Base-by-base conservation (phyloP, 2,113 vertebrate genomes). In the Cygnus buccinator region DNA sequence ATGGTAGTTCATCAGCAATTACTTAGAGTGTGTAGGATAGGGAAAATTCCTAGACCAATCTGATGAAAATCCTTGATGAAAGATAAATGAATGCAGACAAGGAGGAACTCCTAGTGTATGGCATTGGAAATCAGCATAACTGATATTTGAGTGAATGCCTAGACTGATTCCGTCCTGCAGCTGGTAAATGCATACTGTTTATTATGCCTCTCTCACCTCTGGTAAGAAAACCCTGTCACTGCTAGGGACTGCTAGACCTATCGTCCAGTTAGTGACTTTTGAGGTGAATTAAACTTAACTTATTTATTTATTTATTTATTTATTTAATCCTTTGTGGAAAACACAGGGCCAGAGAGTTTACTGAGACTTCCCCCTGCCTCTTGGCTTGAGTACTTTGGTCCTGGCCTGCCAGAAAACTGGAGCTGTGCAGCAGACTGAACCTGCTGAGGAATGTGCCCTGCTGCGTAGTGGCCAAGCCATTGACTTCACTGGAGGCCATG, bases 61-160 rank as follows among this genome's bases (percentile, higher is more conserved):
- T 85, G 44, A 57, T 52, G 71, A 87, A 61, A 48, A n/a, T 90
- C 58, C 39, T 18, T 66, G 35, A 68, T 85, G 85, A 85, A 88
- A 90, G 35, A 26, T 65, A 17, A 79, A 31, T 72, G 58, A 88
- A 55, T 55, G 58, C 50, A 31, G 79, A 31, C 0, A 2, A 85
- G 63, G 58, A 70, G 31, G 74, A 79, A n/a, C 61, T 95, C 11
- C 73, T 73, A 70, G 46, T 63, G 50, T 68, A 74, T 76, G 35
- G 71, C 71, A 76, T 15, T 73, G 59, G 37, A 77, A 95, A 90
- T 76, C 50, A 70, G 41, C n/a, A 19, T 83, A 43, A 76, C 35
- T 75, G 62, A 9, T 80, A 33, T 73, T 5, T 71, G 71, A 66
- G 50, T 46, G 74, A 58, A 83, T 91, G 50, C 41, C 48, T 89